These are phyloP conservation scores for Calosoma granatense DNA, from an alignment of 1,140 invertebrate genomes.

Conservation along the genomic window DNA sequence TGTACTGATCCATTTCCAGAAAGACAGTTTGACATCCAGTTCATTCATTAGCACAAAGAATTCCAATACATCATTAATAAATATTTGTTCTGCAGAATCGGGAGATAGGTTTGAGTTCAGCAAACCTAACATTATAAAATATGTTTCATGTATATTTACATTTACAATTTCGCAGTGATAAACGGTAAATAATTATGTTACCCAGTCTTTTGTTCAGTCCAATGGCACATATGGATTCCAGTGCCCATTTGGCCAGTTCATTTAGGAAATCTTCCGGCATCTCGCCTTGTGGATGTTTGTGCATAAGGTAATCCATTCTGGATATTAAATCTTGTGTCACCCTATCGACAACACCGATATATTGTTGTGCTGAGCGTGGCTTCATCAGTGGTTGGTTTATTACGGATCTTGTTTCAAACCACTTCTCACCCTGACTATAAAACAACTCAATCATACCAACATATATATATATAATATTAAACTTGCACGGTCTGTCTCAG, in stretches of 20 bases:
- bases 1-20: conserved; percentile 51
- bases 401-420: conserved; percentile 40
- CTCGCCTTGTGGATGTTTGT: conserved; percentile 37
- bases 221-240: conserved; percentile 58
- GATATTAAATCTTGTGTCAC: conserved; percentile 38
- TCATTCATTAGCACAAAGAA: conserved; percentile 32
- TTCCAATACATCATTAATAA: background rate
- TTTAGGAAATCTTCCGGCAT: conserved; percentile 46
- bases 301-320: conserved; percentile 43
- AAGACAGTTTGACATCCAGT: conserved; percentile 48
- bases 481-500: background rate
- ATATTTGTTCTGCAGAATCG: background rate
- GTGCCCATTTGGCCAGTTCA: conserved; percentile 54
- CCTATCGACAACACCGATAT: conserved; percentile 38
- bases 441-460: background rate
- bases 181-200: no score
- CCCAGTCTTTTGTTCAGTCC: conserved; percentile 54
- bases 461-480: background rate
- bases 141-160: background rate
- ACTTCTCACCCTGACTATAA: conserved; percentile 41
- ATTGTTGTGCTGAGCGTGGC: conserved; percentile 38
- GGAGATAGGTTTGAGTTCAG: background rate
- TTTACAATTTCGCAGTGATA: conserved; percentile 3
- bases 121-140: background rate
- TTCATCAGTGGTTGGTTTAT: conserved; percentile 46